Conservation (phyloP, 2,888 invertebrate species). For the Fragum whitleyi region DNA sequence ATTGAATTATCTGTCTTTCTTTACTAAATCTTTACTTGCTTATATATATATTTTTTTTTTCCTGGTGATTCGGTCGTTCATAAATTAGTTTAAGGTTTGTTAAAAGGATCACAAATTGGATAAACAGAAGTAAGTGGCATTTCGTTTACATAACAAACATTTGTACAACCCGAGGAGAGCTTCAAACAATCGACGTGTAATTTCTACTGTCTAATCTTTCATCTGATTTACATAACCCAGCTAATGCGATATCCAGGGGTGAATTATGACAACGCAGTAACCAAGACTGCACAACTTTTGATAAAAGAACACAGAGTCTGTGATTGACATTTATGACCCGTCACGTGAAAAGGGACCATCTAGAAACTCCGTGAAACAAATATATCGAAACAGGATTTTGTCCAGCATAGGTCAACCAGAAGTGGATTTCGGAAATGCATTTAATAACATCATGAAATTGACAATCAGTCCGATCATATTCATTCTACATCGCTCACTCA, state of each 20-base stretch:
- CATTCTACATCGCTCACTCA: too few species aligned
- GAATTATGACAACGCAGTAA: neutral
- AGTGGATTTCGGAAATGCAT: too few species aligned
- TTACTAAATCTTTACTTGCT: too few species aligned
- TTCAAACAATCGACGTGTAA: neutral
- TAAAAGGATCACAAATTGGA: slow-evolving; percentile 12
- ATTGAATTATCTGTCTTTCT: too few species aligned
- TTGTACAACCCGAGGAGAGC: neutral
- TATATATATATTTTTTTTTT: neutral
- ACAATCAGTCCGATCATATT: too few species aligned
- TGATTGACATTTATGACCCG: too few species aligned
- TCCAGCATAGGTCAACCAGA: too few species aligned
- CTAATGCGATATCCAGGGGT: neutral
- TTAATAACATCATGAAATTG: too few species aligned
- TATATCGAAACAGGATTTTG: too few species aligned
- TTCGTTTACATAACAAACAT: neutral
- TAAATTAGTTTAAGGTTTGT: neutral
- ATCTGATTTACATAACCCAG: neutral
- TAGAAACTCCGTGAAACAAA: too few species aligned
- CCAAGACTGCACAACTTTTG: neutral
- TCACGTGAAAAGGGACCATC: too few species aligned
- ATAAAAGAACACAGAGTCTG: too few species aligned
- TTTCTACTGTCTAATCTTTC: neutral
- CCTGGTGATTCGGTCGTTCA: neutral
- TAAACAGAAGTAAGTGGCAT: neutral